phyloP scores from a whole-genome alignment of 2,797 vertebrate genomes.

The Muscicapa comitata region DNA sequence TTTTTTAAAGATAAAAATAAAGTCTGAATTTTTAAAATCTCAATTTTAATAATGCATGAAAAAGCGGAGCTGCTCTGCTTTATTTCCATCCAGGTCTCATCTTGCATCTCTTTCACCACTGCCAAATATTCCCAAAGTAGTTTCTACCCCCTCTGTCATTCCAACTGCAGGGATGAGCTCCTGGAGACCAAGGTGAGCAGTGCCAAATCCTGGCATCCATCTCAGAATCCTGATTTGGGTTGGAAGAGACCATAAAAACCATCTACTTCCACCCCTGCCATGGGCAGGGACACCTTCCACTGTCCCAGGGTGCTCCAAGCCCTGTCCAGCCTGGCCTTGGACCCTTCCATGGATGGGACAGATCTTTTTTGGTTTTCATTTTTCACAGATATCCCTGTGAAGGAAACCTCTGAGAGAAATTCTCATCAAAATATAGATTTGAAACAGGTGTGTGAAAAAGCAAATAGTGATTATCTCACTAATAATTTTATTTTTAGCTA shows the following conservation, averaged over 20 bases:
- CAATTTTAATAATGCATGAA: slow-evolving; percentile 36
- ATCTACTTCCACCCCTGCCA: not conserved
- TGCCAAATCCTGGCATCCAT: not conserved
- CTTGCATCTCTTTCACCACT: not conserved
- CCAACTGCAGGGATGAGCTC: rapidly evolving
- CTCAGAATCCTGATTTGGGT: not conserved
- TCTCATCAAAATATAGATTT: not conserved
- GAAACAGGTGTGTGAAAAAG: not conserved
- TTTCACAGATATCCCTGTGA: not conserved
- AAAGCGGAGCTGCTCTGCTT: not conserved
- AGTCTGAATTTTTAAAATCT: slow-evolving; percentile 55
- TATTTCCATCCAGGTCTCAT: not conserved
- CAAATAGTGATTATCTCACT: not conserved
- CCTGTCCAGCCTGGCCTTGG: rapidly evolving
- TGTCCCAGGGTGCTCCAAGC: rapidly evolving
- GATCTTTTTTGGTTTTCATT: not conserved
- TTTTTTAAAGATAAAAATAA: slow-evolving; percentile 47
- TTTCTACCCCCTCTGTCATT: not conserved
- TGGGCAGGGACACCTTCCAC: not conserved
- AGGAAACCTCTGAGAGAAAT: not conserved
- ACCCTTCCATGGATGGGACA: not conserved
- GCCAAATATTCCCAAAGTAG: not conserved
- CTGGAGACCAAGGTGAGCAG: not conserved
- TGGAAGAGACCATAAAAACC: not conserved
- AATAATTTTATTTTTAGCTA: not conserved